Evolutionary conservation across 2,888 invertebrate species (phyloP), one percentile per base, ranked within the genome.

Genomic region (Ptilodon capucinus): DNA sequence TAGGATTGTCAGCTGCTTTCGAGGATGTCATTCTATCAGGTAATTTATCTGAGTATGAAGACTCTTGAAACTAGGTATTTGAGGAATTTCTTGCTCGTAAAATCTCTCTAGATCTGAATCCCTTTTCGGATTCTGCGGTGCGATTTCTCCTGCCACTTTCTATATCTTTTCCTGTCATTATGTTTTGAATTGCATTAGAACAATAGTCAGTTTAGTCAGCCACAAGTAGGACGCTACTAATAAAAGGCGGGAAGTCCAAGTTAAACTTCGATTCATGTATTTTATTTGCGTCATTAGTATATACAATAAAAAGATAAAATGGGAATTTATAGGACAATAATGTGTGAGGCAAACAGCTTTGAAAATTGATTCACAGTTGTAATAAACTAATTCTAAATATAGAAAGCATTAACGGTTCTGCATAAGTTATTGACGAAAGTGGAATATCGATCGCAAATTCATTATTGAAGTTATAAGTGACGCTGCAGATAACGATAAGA

Each of bases 151-250:
- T 38, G 40, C 34, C 41, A 55, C 44, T 62, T 62, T 62, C 58
- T 58, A 46, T 40, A 41, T 46, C 25, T 46, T 62, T 62, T 49
- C 54, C 51, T 51, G 48, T 44, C 63, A 58, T 63, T 58, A 46
- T 60, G 48, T 47, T 43, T 47, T 39, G 46, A 44, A 41, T 25
- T 46, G 16, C 42, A 48, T 39, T 38, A 44, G 47, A 47, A 54
- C 59, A 63, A 58, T 60, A 42, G 48, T 51, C 54, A 45, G 45
- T 51, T 35, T 42, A 45, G 47, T 46, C 43, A 44, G 38, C 36
- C n/a, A 38, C 32, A 54, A 54, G 48, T 51, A 48, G 54, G 46
- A 36, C 45, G 48, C 46, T 28, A 36, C 42, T 32, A 39, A 21
- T 39, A 21, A 21, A 39, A 13, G 39, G 14, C 39, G 21, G 39